These are phyloP conservation scores for Dusona sp. DNA, from an alignment of 2,888 invertebrate species.

Conservation along the genomic window DNA sequence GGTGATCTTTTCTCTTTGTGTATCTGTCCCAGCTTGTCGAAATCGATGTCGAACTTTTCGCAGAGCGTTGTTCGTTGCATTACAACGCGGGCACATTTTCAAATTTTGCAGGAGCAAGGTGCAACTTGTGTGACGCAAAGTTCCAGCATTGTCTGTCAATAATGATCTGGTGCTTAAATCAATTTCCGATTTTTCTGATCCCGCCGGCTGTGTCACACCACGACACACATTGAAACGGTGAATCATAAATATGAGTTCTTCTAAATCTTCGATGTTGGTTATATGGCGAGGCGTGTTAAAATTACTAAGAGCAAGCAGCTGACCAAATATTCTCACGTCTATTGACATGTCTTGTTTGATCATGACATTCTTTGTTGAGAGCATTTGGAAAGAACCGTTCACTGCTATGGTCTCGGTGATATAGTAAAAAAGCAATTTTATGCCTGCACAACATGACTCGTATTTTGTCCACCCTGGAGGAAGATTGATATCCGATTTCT, in stretches of 20 bases:
- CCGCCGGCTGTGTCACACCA: background rate
- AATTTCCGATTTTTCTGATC: conserved; percentile 2
- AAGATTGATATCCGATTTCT: background rate
- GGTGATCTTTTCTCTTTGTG: background rate
- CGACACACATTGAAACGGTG: conserved; percentile 20
- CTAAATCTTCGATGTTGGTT: background rate
- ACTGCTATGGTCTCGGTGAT: background rate
- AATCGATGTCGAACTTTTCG: background rate
- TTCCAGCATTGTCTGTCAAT: background rate
- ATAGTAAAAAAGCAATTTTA: background rate
- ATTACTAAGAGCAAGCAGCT: background rate
- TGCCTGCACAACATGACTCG: background rate
- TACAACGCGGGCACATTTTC: conserved; percentile 24
- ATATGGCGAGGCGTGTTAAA: background rate
- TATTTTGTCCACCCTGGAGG: conserved; percentile 17
- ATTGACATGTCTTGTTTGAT: conserved; percentile 2
- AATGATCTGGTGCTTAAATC: background rate
- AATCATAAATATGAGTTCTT: background rate
- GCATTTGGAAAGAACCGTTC: background rate
- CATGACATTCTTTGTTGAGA: background rate
- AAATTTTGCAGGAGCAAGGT: conserved; percentile 8
- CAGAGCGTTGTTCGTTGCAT: background rate
- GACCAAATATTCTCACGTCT: background rate
- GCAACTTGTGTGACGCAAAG: conserved; percentile 34
- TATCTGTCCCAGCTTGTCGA: background rate